These are phyloP conservation scores for Synanthedon myopaeformis DNA, from an alignment of 2,888 invertebrate genomes.

Conservation along the genomic window DNA sequence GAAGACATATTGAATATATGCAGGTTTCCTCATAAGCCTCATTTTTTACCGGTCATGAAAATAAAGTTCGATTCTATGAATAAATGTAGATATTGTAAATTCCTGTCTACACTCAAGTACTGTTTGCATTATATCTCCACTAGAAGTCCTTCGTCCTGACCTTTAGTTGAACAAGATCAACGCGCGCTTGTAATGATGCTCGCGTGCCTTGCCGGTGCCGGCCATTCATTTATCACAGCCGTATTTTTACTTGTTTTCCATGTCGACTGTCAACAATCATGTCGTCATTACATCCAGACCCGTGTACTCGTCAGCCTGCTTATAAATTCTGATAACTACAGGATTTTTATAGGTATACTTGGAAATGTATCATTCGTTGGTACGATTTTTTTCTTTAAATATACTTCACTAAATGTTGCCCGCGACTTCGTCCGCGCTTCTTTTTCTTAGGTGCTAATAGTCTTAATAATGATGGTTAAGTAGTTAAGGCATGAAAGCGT, in stretches of 20 bases:
- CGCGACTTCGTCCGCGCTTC: too few species aligned
- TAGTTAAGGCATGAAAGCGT: too few species aligned
- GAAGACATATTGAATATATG: too few species aligned
- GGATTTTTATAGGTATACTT: constrained; percentile 51
- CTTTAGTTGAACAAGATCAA: constrained; percentile 16
- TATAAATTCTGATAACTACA: constrained; percentile 63
- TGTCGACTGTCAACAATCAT: constrained; percentile 63
- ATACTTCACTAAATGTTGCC: too few species aligned
- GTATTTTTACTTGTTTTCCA: constrained; percentile 62
- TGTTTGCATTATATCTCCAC: too few species aligned
- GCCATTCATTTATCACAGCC: constrained; percentile 52
- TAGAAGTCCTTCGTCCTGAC: constrained; percentile 9
- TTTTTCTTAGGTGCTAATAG: too few species aligned
- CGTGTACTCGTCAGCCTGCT: constrained; percentile 51
- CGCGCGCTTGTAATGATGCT: constrained; percentile 38
- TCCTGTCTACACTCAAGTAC: too few species aligned
- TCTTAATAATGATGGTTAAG: too few species aligned
- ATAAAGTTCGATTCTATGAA: too few species aligned
- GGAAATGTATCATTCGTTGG: constrained; percentile 8
- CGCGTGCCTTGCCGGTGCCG: constrained; percentile 35
- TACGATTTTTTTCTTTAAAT: not conserved
- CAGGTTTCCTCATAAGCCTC: too few species aligned
- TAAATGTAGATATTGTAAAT: too few species aligned
- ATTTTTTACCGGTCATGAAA: too few species aligned
- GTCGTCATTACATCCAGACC: constrained; percentile 61